Base-by-base conservation (phyloP, 2,797 vertebrate genomes). In the Enteromius afrohamiltoni region DNA sequence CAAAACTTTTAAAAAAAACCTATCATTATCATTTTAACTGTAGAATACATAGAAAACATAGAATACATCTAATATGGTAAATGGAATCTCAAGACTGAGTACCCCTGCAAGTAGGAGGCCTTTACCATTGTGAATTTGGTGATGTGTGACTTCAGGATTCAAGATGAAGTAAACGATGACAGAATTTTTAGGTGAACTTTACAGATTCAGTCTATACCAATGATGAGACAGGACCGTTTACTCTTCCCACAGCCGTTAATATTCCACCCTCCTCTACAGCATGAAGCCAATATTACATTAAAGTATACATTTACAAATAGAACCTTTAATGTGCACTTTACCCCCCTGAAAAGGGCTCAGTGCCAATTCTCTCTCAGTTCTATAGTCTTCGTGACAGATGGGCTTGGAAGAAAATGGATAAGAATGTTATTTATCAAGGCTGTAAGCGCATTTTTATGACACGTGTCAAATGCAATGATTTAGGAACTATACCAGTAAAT, bases 231-330 rank as follows among this genome's bases (percentile, higher is more conserved):
- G n/a, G 11, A 6, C 16, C 0, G 23, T 16, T 23, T 21, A 40
- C 23, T 67, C 29, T 83, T 53, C 17, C 6, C 26, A 31, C 34
- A 67, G 6, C 47, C 76, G 29, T n/a, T 49, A 26, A 51, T 55
- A 23, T 53, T 68, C 45, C 29, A 19, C 75, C 74, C 60, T 68
- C 60, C 53, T 51, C 53, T 16, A 65, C 16, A 42, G 71, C 47
- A 75, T 71, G 51, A 45, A 42, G 37, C 23, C 40, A 69, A 76
- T 76, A 82, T 58, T 79, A 70, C 81, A 75, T 79, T 86, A 83
- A 79, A 79, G 85, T 86, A 86, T 83, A 79, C 42, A 60, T 65
- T 86, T 86, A 83, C 80, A 79, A 67, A 47, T 65, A 67, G 37
- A 76, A 40, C 60, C 70, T 82, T 79, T 79, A 55, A 67, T 71